Base-by-base conservation (phyloP, 2,113 vertebrate species). In the Lycocorax pyrrhopterus region DNA sequence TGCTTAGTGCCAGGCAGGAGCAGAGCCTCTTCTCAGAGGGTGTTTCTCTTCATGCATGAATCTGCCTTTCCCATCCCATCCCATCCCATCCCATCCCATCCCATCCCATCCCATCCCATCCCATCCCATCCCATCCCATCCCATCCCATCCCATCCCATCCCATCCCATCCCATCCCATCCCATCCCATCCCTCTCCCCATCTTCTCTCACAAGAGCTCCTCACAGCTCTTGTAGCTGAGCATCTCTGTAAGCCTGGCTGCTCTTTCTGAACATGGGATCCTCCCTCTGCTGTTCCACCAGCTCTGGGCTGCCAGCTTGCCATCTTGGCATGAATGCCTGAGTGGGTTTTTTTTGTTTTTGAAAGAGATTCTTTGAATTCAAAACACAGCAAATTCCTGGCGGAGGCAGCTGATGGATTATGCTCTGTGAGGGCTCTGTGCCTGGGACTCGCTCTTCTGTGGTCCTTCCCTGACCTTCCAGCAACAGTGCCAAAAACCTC, bases 361-460 rank as follows among this genome's bases (percentile, higher is more conserved):
- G 22, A 87, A 93, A 87, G 74, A 91, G 66, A 93, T 87, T 87
- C 74, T 79, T 93, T 90, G 82, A 79, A 86, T 94, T 92, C 59
- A 86, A 67, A 90, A 63, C 80, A 63, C 32, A 92, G 68, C 85
- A 83, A 73, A 93, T 95, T 90, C 55, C 85, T 92, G 73, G 37
- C 0, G 0, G 64, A 33, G 68, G 56, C 91, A 84, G 84, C 89
- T 95, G 83, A 88, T 16, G 3, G 80, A 67, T 93, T 73, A 49
- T 72, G 56, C 52, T 80, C 58, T 75, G 66, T 39, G 35, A 74
- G 35, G 75, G 56, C 91, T 93, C 46, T 3, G 2, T 80, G 83
- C 76, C 72, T 92, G 47, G 35, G 83, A 82, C 77, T 84, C 56
- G 68, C 52, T 84, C 37, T 63, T 72, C 52, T 63, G 16, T 84